phyloP scores from a whole-genome alignment of 2,797 vertebrate species.

The Poecilia wingei region DNA sequence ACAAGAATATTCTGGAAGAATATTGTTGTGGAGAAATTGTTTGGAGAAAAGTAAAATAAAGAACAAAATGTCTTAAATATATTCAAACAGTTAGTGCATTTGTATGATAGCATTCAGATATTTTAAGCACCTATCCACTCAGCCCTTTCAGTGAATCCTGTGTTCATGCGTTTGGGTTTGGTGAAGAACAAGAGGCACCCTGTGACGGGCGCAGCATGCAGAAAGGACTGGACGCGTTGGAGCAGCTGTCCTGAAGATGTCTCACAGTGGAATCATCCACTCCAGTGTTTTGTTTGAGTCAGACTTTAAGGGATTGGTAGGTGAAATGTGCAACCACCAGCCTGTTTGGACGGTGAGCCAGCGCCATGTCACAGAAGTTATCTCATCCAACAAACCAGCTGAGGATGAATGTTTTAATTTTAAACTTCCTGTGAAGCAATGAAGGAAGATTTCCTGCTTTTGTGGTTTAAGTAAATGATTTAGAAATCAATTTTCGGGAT shows the following conservation, averaged over 20 bases:
- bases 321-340: constrained; percentile 50
- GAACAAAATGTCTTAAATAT: no score
- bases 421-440: not conserved
- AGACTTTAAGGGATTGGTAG: constrained; percentile 60
- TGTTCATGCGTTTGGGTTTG: not conserved
- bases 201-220: constrained; percentile 29
- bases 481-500: not conserved
- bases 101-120: not conserved
- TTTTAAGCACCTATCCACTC: not conserved
- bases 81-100: no score
- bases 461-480: not conserved
- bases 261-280: constrained; percentile 65
- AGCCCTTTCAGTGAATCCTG: not conserved
- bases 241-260: constrained; percentile 67
- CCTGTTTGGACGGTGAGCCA: constrained; percentile 39
- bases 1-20: no score
- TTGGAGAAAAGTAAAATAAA: not conserved
- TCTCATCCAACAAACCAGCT: not conserved
- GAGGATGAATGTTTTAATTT: not conserved
- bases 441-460: not conserved
- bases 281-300: constrained; percentile 58
- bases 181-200: constrained; percentile 14
- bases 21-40: not conserved
- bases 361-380: constrained; percentile 7
- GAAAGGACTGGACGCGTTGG: constrained; percentile 31